A percentile compares a stretch with the other conserved stretches of the same genome.
These are phyloP conservation scores for Odocoileus hemionus DNA, from an alignment of 2,113 vertebrate genomes.

Conservation along the genomic window DNA sequence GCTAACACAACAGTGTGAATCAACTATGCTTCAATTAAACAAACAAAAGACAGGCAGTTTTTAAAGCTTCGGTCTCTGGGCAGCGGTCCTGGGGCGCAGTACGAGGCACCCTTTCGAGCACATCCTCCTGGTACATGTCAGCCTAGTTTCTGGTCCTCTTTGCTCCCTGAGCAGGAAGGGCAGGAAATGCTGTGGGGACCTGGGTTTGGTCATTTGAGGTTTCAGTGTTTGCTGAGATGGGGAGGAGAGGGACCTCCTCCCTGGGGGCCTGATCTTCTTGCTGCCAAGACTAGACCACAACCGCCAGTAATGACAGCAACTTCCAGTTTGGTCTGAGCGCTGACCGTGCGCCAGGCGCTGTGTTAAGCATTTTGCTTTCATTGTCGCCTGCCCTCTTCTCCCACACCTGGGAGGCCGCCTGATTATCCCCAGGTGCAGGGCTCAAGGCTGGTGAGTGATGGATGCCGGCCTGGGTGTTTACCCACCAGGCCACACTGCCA, in stretches of 20 bases:
- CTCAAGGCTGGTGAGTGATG: background rate
- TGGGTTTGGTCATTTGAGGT: conserved; percentile 31
- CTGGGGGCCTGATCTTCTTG: background rate
- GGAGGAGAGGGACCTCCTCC: background rate
- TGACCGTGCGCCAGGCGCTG: conserved; percentile 22
- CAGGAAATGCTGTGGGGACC: background rate
- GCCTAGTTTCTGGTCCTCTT: background rate
- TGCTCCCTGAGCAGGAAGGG: background rate
- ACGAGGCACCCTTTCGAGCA: background rate
- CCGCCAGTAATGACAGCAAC: background rate
- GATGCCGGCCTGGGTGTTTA: fast-evolving
- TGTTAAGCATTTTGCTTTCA: conserved; percentile 34
- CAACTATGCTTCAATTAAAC: background rate
- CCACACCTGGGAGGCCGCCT: background rate
- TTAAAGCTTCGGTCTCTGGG: background rate
- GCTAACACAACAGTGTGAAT: background rate
- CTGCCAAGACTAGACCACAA: conserved; percentile 47
- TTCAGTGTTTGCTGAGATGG: conserved; percentile 25
- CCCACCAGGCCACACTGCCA: background rate
- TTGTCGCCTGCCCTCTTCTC: background rate
- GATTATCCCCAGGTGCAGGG: background rate
- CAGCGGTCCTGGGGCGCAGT: background rate
- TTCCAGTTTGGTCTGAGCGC: background rate
- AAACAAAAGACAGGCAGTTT: background rate
- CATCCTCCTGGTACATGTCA: background rate